Conservation (phyloP, 2,113 vertebrate genomes). For the Charadrius vociferus region DNA sequence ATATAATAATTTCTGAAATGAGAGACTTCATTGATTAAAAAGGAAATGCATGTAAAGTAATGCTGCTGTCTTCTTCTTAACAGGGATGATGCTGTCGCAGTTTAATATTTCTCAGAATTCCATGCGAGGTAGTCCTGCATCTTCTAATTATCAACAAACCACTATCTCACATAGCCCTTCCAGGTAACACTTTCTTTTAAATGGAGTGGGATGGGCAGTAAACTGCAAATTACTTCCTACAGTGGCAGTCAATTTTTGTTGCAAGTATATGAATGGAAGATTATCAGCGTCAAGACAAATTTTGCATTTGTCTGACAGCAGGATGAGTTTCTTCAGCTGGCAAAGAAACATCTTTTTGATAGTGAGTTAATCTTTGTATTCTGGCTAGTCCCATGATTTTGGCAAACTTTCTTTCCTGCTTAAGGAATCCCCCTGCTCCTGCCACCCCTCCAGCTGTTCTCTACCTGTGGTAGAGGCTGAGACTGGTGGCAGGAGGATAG, state of each 20-base stretch:
- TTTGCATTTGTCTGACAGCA: background rate
- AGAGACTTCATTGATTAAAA: background rate
- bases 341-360: background rate
- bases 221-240: background rate
- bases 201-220: background rate
- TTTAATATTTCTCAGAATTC: conserved; percentile 93
- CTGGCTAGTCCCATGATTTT: background rate
- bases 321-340: background rate
- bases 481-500: background rate
- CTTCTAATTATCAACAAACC: conserved; percentile 91
- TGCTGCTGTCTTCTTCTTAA: conserved; percentile 1
- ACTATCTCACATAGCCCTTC: conserved; percentile 94
- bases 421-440: background rate
- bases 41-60: background rate
- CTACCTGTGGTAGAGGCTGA: background rate
- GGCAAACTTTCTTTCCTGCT: background rate
- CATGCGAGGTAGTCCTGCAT: conserved; percentile 93
- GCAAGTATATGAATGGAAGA: background rate
- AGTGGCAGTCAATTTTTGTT: background rate
- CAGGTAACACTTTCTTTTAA: conserved; percentile 78
- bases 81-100: conserved; percentile 90
- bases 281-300: background rate
- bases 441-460: background rate
- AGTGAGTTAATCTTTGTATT: background rate
- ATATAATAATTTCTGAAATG: background rate